Evolutionary conservation across 2,113 vertebrate species (phyloP).

Genomic region (Xiphorhynchus elegans): DNA sequence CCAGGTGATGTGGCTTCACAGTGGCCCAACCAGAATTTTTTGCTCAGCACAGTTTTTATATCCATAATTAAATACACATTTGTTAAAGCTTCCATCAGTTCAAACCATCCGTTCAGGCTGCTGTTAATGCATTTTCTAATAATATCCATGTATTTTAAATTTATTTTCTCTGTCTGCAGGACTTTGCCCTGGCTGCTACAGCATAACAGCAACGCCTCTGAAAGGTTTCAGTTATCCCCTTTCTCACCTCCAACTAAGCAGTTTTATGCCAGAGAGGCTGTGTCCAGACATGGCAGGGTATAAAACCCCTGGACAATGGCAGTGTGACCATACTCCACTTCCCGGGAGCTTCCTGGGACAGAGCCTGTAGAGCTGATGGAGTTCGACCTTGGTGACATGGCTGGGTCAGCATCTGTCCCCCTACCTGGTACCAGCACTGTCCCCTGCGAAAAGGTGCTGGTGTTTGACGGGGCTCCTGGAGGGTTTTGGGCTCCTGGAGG

Average conservation of each 20-base stretch:
- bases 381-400: fast-evolving
- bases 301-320: fast-evolving
- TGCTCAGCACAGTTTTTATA: neutral
- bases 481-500: neutral
- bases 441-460: neutral
- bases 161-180: neutral
- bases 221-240: neutral
- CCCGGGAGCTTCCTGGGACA: neutral
- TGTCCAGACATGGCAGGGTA: fast-evolving
- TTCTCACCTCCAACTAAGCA: neutral
- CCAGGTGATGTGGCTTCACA: neutral
- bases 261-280: neutral
- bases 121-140: neutral
- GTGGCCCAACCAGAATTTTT: neutral
- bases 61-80: neutral
- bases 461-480: neutral
- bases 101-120: neutral
- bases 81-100: neutral
- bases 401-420: neutral
- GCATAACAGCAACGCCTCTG: neutral
- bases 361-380: fast-evolving
- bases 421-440: fast-evolving
- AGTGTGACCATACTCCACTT: fast-evolving
- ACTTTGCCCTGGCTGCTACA: neutral
- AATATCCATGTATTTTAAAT: neutral